Percentiles rank a stretch among this genome's conserved stretches.
Conservation (phyloP, 2,113 vertebrate species). For the Tenrec ecaudatus region DNA sequence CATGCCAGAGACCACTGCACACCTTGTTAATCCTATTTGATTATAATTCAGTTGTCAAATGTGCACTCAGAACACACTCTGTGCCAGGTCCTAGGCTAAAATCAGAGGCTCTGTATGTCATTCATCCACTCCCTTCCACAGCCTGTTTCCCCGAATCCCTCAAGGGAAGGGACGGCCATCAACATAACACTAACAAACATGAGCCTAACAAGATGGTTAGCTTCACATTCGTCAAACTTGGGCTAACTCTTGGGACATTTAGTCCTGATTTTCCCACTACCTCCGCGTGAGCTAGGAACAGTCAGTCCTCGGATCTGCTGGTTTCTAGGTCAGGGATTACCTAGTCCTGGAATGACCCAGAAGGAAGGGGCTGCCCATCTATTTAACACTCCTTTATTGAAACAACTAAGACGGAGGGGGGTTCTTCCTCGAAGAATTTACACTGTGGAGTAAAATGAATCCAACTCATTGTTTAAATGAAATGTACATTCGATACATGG, state of each 20-base stretch:
- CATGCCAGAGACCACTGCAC: not conserved
- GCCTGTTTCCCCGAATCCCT: not conserved
- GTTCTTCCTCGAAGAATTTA: constrained; percentile 10
- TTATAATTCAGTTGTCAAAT: constrained; percentile 48
- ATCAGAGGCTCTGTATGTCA: not conserved
- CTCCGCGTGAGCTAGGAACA: not conserved
- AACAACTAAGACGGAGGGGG: not conserved
- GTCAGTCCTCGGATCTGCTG: not conserved
- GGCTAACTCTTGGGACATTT: not conserved
- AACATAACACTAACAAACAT: not conserved
- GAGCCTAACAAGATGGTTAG: not conserved
- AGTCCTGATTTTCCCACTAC: not conserved
- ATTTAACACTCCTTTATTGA: not conserved
- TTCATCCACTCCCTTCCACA: not conserved
- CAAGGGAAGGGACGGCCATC: not conserved
- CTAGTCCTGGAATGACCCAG: not conserved
- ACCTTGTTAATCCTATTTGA: not conserved
- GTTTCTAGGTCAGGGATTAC: not conserved
- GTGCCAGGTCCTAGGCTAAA: not conserved
- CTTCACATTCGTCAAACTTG: not conserved
- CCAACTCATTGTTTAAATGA: not conserved
- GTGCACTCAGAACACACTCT: constrained; percentile 23
- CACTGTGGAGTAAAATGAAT: not conserved
- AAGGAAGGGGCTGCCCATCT: not conserved
- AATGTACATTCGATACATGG: not conserved